A percentile compares a stretch with the other conserved stretches of the same genome.
Evolutionary conservation across 2,113 vertebrate species (phyloP).

Genomic region (Plestiodon gilberti): DNA sequence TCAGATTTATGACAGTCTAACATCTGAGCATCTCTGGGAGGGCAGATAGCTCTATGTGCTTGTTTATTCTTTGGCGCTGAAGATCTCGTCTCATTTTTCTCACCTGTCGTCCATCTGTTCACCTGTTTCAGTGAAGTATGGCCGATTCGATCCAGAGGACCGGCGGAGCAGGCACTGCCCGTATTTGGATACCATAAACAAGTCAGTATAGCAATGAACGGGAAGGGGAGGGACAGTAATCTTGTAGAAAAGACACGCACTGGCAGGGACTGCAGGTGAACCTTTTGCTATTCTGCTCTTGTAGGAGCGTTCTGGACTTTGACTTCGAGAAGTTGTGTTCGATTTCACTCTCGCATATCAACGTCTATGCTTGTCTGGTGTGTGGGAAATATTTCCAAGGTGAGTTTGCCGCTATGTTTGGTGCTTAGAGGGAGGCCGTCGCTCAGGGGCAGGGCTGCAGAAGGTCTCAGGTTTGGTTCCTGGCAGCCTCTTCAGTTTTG

Average conservation of each 20-base stretch:
- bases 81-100: neutral
- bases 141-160: conserved; percentile 81
- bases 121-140: conserved; percentile 69
- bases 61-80: neutral
- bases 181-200: conserved; percentile 95
- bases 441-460: neutral
- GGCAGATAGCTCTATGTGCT: neutral
- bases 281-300: neutral
- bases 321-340: conserved; percentile 98
- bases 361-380: conserved; percentile 94
- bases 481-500: no score
- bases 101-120: no score
- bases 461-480: no score
- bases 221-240: no score
- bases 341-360: conserved; percentile 95
- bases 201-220: conserved; percentile 65
- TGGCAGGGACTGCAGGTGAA: neutral
- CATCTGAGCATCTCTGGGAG: neutral
- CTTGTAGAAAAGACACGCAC: neutral
- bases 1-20: no score
- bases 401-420: conserved; percentile 51
- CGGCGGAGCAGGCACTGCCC: conserved; percentile 93
- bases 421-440: no score
- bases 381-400: conserved; percentile 98
- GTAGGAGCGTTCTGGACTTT: conserved; percentile 94